Evolutionary conservation across 2,888 invertebrate species (phyloP), one percentile per base, ranked within the genome.

Genomic region (Parelbella ahira): DNA sequence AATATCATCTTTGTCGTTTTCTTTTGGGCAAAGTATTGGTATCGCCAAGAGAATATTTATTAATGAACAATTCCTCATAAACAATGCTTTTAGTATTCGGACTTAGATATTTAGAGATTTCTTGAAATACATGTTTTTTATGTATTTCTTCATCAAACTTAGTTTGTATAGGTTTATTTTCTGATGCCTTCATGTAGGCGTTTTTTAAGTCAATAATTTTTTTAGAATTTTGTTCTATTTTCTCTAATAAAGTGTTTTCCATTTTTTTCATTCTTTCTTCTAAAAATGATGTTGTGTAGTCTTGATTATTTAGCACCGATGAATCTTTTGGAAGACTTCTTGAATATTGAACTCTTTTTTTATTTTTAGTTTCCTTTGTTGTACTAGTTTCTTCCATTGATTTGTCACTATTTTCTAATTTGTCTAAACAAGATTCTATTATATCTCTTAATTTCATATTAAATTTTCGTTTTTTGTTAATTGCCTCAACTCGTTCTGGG

Each of bases 11-110:
- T 45, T 48, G 55, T 51, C 55, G 67, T 13, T 63, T 70, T 30
- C 61, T 64, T 51, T 69, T 78, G 6, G 13, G n/a, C 20, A 49
- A 30, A 5, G 55, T 6, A 6, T 10, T 28, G 4, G 21, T 33
- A 1, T 46, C 37, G 13, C 36, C 54, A 21, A 56, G 48, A 23
- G 50, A 47, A 61, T 48, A 69, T 49, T 71, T 69, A 55, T 76
- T 70, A 21, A 82, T 63, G 49, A 87, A 87, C 12, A 87, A 63
- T 57, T 86, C 86, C 59, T 86, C 83, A 60, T 76, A 86, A 27
- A 87, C 38, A 47, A 68, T 51, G 56, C 68, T 81, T 44, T 74
- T 84, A 5, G 69, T 53, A 34, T 62, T 57, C 12, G 75, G 61
- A 44, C 71, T 80, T 39, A 87, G 62, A 63, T 65, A 86, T 48